Evolutionary conservation across 2,888 invertebrate species (phyloP).

Genomic region (Heliconius aoede): DNA sequence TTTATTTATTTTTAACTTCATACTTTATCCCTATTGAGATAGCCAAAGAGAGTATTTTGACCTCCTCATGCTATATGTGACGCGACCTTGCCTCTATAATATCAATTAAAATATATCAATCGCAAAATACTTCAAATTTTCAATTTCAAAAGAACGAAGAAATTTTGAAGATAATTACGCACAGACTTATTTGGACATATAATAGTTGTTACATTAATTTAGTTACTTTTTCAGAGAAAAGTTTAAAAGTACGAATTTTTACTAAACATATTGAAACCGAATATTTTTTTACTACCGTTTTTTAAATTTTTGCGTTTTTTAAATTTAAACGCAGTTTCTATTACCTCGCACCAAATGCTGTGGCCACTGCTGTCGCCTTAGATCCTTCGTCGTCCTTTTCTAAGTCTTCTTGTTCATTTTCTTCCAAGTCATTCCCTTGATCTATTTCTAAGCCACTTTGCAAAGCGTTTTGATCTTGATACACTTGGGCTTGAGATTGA

Average conservation of each 20-base stretch:
- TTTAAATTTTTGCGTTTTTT: too few relatives aligned
- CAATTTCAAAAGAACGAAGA: too few relatives aligned
- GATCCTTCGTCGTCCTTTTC: constrained; percentile 55
- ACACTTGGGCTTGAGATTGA: constrained; percentile 44
- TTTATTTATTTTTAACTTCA: not conserved
- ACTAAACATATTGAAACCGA: not conserved
- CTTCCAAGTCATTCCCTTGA: constrained; percentile 70
- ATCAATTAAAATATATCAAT: not conserved
- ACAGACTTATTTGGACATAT: too few relatives aligned
- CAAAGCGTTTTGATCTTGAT: constrained; percentile 51
- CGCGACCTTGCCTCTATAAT: not conserved
- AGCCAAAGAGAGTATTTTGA: too few relatives aligned
- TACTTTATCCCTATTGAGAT: not conserved
- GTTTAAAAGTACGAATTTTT: not conserved
- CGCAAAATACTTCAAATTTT: not conserved
- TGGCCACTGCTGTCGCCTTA: constrained; percentile 72
- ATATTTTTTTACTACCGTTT: not conserved
- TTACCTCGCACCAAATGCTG: constrained; percentile 77
- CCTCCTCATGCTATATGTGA: too few relatives aligned
- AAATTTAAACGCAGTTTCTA: constrained; percentile 48
- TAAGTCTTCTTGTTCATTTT: constrained; percentile 57
- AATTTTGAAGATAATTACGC: not conserved
- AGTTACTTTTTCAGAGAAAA: too few relatives aligned
- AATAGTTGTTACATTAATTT: too few relatives aligned
- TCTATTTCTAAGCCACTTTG: constrained; percentile 73